Evolutionary conservation across 2,113 vertebrate genomes (phyloP), one percentile per base, ranked within the genome.

Genomic region (Butastur rufipennis): DNA sequence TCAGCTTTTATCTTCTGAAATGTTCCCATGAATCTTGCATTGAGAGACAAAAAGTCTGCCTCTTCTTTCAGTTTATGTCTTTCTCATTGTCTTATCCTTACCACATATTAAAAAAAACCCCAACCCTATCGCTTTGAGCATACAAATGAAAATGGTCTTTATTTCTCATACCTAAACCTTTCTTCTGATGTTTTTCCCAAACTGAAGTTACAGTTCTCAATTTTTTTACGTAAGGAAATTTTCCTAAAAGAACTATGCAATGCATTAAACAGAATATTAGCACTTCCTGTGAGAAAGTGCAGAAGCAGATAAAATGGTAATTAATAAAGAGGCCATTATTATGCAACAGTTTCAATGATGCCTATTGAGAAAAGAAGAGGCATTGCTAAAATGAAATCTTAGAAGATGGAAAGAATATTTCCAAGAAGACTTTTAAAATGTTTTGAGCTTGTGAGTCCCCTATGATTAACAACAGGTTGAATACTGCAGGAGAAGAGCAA

Each of bases 1-100:
- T 62, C 55, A 74, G 45, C 19, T 86, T 93, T 80, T 86, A 81
- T 87, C 38, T 88, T 65, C n/a, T 78, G 70, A 65, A 94, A 91
- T 52, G 12, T 68, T 86, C 32, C 63, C 34, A 88, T 66, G 81
- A 93, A 82, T 80, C 56, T 78, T 93, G 36, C 31, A 66, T 1
- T 73, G 65, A 55, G 47, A 87, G 55, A 65, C 12, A 86, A 70
- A 86, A 47, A 1, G 2, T 52, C 27, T 38, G n/a, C 31, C 13
- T 72, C 21, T 84, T 59, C 22, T 93, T 81, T 74, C 50, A 67
- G 22, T 87, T 86, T 84, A 74, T 66, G 10, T 59, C 65, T 79
- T 63, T 86, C 4, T 66, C 13, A 62, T 58, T 81, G 25, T 56
- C 53, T 71, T 62, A 36, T 66, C 17, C 29, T 52, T 52, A 81